Evolutionary conservation across 2,113 vertebrate species (phyloP), one percentile per base, ranked within the genome.

Genomic region (Morone chrysops): DNA sequence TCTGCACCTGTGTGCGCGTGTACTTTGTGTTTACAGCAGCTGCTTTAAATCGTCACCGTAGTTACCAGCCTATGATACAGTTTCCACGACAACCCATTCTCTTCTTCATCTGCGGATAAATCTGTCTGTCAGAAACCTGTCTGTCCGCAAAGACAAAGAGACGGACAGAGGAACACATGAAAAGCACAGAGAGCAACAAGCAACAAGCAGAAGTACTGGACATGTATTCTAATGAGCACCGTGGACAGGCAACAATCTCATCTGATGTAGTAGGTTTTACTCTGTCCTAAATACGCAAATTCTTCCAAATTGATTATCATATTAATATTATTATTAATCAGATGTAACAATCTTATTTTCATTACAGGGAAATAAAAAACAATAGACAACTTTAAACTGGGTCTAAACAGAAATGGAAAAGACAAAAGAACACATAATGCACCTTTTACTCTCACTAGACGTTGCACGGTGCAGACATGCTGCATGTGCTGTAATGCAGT

Each of bases 41-140:
- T 75, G 79, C 70, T 88, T 87, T 62, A 82, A 78, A 80, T 81
- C 40, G 47, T 90, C 88, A 84, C 89, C 72, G 76, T 90, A 87
- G 89, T 84, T 82, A 92, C 86, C 70, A 87, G 81, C 63, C 71
- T 87, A 82, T 82, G 90, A 87, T 90, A 78, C 89, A 82, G 94
- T 94, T 95, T 92, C 94, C 93, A 93, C 73, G 93, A 94, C 94
- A 94, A 94, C 93, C 61, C 82, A 85, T 83, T 84, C 83, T 87
- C 70, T 89, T 79, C 70, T 68, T 80, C 83, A 90, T 84, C 83
- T 85, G 80, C 90, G 90, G 76, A 76, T 82, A 82, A 82, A 89
- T 79, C 86, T 86, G 78, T 89, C 77, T 70, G 86, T 89, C 87
- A 90, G 86, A 85, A 80, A 85, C 70, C 81, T 72, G 81, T 88